A percentile compares a stretch with the other conserved stretches of the same genome.
These are phyloP conservation scores for Drosophila fuyamai DNA, from an alignment of 1,140 invertebrate species.

Conservation along the genomic window DNA sequence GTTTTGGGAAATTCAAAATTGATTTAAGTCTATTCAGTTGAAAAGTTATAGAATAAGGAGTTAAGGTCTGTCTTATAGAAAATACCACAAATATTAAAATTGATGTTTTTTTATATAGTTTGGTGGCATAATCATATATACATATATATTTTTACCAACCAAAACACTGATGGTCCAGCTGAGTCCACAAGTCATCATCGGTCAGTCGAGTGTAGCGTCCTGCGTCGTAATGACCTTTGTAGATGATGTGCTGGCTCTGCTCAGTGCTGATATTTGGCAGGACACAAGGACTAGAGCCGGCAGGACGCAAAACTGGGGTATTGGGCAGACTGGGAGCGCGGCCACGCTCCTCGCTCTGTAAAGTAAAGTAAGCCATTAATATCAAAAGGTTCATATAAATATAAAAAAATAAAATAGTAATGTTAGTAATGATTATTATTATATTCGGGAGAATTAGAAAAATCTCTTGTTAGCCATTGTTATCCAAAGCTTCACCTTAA, in stretches of 20 bases:
- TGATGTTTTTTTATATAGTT: too few relatives aligned
- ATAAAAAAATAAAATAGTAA: too few relatives aligned
- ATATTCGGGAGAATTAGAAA: neutral
- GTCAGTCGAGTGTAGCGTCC: conserved; percentile 91
- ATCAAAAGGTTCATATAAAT: too few relatives aligned
- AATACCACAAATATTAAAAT: too few relatives aligned
- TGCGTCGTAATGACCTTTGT: conserved; percentile 89
- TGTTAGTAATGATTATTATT: too few relatives aligned
- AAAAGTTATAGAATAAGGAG: too few relatives aligned
- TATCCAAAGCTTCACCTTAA: too few relatives aligned
- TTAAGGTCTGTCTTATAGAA: too few relatives aligned
- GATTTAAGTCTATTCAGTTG: too few relatives aligned
- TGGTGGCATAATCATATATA: too few relatives aligned
- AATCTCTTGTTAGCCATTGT: neutral
- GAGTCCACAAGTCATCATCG: conserved; percentile 90
- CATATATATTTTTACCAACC: conserved; percentile 36
- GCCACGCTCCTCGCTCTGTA: conserved; percentile 91
- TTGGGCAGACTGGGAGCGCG: conserved; percentile 88
- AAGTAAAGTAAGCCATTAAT: neutral
- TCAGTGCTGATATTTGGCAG: conserved; percentile 88
- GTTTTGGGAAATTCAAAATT: neutral
- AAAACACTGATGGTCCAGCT: conserved; percentile 85
- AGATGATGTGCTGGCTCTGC: conserved; percentile 88
- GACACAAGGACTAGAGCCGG: conserved; percentile 88
- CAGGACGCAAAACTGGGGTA: conserved; percentile 88